Evolutionary conservation across 1,140 invertebrate genomes (phyloP).

Genomic region (Maconellicoccus hirsutus): DNA sequence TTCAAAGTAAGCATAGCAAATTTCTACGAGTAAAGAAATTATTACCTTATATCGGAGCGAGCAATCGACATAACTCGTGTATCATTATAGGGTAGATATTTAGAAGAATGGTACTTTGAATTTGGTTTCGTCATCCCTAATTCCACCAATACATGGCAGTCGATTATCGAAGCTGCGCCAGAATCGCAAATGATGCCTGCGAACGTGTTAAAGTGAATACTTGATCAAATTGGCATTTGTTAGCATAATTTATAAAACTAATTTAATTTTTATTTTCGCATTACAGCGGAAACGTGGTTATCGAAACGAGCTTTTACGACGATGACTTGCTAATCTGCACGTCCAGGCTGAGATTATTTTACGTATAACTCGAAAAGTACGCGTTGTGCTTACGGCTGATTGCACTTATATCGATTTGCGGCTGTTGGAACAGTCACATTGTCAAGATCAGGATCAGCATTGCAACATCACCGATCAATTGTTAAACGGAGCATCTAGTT

Average conservation of each 20-base stretch:
- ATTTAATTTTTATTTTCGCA: background rate
- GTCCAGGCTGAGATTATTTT: conserved; percentile 89
- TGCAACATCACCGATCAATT: too few species aligned
- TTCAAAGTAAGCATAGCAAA: conserved; percentile 44
- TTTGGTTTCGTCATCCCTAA: conserved; percentile 98
- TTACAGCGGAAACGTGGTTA: conserved; percentile 92
- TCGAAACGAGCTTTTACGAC: conserved; percentile 98
- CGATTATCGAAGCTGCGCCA: conserved; percentile 92
- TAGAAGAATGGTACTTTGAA: conserved; percentile 98
- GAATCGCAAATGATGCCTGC: conserved; percentile 99
- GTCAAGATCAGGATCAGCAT: too few species aligned
- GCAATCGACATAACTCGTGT: background rate
- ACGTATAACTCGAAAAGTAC: conserved; percentile 62
- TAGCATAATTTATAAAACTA: background rate
- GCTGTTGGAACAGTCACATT: too few species aligned
- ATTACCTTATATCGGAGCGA: too few species aligned
- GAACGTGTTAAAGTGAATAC: conserved; percentile 76
- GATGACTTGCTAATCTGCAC: conserved; percentile 89
- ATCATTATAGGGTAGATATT: conserved; percentile 53
- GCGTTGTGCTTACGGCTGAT: too few species aligned
- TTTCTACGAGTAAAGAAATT: background rate
- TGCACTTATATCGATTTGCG: too few species aligned
- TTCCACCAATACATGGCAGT: conserved; percentile 99
- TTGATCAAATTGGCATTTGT: background rate
- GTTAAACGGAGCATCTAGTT: too few species aligned